Evolutionary conservation across 2,113 vertebrate genomes (phyloP), one percentile per base, ranked within the genome.

Genomic region (Chionis minor): DNA sequence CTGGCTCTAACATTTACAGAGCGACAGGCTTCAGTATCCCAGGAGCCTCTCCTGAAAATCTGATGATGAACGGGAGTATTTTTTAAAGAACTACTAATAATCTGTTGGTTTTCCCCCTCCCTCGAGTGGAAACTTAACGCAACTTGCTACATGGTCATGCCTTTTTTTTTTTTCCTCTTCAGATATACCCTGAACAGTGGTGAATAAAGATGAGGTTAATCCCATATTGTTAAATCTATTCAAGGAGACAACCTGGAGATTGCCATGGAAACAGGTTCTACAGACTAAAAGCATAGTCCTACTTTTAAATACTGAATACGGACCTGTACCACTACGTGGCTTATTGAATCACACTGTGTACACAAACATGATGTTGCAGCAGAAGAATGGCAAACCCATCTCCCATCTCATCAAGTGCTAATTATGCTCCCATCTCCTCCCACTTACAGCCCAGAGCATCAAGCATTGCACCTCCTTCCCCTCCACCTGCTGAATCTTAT

Each of bases 131-230:
- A 94, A 94, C 61, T 71, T 85, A 91, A 81, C 80, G 78, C 78
- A 94, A 75, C 90, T 90, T 86, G 79, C 75, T 66, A 56, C 93
- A 70, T 23, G 90, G 62, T 65, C 74, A 81, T 38, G 67, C 22
- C 32, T 54, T 47, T 44, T 35, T 49, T 10, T 30, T 14, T 28
- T 59, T 45, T 59, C 16, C 18, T 47, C 63, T 82, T 77, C 55
- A 80, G 70, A 86, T 94, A 90, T 88, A 83, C 6, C 0, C 65
- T 81, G 80, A 87, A 78, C 22, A 62, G 30, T 30, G 32, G 86
- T 94, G 97, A 96, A 96, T 93, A 96, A 95, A 96, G 94, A 95
- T 95, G 90, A 97, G 86, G 91, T 91, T 95, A 96, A 97, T 97
- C 95, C 81, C 3, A 6, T 79, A 92, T 83, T 95, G 92, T 94